Conservation (phyloP, 2,888 invertebrate species). For the Heliconius cydno region DNA sequence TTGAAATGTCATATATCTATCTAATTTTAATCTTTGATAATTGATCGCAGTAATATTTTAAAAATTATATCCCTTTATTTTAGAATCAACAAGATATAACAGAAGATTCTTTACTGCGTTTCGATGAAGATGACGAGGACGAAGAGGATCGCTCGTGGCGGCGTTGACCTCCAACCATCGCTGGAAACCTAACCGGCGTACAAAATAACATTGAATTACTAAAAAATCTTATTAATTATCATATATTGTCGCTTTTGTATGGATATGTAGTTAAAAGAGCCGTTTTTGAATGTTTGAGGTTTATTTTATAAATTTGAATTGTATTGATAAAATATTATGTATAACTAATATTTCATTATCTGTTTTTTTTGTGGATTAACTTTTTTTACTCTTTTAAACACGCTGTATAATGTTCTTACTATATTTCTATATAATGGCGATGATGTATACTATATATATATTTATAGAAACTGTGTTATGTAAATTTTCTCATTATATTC, state of each 20-base stretch:
- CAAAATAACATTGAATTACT: not conserved
- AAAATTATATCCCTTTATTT: constrained; percentile 37
- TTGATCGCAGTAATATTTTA: no score
- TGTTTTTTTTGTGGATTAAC: not conserved
- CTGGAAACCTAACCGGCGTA: constrained; percentile 34
- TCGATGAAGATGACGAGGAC: constrained; percentile 96
- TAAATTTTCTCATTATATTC: not conserved
- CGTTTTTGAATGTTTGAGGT: not conserved
- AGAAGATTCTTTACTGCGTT: constrained; percentile 88
- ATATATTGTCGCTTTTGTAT: constrained; percentile 8
- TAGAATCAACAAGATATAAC: constrained; percentile 79
- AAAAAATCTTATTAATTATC: not conserved
- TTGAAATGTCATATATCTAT: no score
- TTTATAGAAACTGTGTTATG: not conserved
- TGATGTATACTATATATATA: not conserved
- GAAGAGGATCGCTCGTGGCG: constrained; percentile 95
- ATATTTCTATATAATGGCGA: not conserved
- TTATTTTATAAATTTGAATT: not conserved
- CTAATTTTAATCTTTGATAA: no score
- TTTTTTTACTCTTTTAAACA: not conserved
- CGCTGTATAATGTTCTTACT: not conserved
- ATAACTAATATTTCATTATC: not conserved
- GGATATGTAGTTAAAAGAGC: not conserved
- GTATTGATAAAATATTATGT: not conserved
- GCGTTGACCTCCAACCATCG: constrained; percentile 84